phyloP scores from a whole-genome alignment of 2,888 invertebrate genomes.

The Lypha dubia region DNA sequence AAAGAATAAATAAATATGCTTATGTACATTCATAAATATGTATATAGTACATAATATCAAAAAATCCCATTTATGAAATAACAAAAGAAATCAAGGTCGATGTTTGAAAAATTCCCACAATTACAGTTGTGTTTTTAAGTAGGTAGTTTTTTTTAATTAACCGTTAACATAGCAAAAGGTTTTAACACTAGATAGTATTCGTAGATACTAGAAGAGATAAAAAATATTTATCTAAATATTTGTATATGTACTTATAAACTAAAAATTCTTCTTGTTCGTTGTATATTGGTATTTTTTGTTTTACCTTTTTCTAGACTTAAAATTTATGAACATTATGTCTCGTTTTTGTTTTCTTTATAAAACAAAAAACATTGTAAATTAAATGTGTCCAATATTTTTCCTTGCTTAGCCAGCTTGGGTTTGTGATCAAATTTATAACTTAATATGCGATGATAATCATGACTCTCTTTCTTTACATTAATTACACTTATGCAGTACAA shows the following conservation, averaged over 20 bases:
- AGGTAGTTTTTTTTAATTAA: neutral
- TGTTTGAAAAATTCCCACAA: conserved; percentile 12
- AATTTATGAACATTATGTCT: too few relatives aligned
- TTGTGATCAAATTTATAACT: too few relatives aligned
- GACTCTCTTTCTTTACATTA: conserved; percentile 4
- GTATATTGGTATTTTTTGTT: too few relatives aligned
- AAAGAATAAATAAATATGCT: neutral
- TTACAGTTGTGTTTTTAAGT: neutral
- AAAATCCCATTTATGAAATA: conserved; percentile 46
- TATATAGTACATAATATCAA: conserved; percentile 27
- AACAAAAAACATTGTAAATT: too few relatives aligned
- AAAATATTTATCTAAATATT: neutral
- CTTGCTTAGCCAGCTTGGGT: neutral
- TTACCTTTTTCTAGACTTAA: too few relatives aligned
- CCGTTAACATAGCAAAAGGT: neutral
- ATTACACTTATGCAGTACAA: conserved; percentile 16
- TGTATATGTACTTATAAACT: neutral
- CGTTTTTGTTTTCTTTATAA: too few relatives aligned
- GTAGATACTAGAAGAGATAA: neutral
- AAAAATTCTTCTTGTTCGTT: too few relatives aligned
- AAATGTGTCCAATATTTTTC: conserved; percentile 7
- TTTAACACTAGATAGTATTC: conserved; percentile 2
- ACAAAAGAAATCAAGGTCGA: conserved; percentile 53
- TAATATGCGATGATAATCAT: too few relatives aligned
- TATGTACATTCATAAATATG: too few relatives aligned